phyloP scores from a whole-genome alignment of 2,797 vertebrate genomes.

The Acipenser ruthenus region DNA sequence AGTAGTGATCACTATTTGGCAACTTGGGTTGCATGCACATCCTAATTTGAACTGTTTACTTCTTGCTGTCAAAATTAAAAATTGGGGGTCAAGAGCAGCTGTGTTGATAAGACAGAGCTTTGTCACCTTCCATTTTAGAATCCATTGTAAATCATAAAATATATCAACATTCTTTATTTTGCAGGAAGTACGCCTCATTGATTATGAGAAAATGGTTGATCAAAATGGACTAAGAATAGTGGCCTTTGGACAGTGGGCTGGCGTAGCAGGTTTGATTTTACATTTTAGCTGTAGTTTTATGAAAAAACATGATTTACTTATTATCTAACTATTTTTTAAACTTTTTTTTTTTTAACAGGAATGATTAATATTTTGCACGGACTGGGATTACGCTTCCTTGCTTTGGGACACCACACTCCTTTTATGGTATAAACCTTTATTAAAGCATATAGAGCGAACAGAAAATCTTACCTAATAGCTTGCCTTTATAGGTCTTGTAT shows the following conservation, averaged over 20 bases:
- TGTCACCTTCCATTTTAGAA: no score
- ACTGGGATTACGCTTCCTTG: constrained; percentile 85
- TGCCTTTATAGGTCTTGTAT: constrained; percentile 6
- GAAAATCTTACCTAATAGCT: constrained; percentile 5
- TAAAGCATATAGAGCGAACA: no score
- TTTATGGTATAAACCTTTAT: constrained; percentile 72
- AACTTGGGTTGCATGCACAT: no score
- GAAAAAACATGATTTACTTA: no score
- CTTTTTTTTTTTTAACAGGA: constrained; percentile 48
- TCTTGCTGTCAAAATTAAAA: no score
- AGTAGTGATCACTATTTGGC: no score
- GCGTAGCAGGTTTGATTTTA: constrained; percentile 75
- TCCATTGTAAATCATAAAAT: not conserved
- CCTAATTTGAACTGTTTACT: no score
- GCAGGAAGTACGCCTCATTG: constrained; percentile 90
- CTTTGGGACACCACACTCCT: constrained; percentile 89
- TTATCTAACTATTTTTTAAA: not conserved
- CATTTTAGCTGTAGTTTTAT: not conserved
- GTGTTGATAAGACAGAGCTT: no score
- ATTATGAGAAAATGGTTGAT: constrained; percentile 98
- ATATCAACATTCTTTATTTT: constrained; percentile 25
- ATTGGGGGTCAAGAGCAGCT: no score
- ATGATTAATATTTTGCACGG: constrained; percentile 98
- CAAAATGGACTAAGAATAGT: constrained; percentile 82
- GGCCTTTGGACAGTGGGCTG: constrained; percentile 96